phyloP scores from a whole-genome alignment of 2,888 invertebrate genomes.

The Torymus tubicola region DNA sequence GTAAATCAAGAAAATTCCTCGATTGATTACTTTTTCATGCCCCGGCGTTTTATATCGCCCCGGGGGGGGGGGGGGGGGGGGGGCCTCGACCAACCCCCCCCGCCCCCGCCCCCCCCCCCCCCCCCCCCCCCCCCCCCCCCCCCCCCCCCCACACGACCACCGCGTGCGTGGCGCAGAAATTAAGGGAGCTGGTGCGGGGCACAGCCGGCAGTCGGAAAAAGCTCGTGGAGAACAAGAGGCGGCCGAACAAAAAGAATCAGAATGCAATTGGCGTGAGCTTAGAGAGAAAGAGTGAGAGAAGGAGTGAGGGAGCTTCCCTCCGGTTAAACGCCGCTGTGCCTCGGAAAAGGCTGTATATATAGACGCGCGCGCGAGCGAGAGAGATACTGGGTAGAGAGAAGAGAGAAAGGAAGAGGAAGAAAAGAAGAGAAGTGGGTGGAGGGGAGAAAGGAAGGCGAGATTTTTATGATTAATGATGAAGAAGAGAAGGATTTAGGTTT shows the following conservation, averaged over 20 bases:
- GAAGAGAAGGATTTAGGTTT: background rate
- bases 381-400: slow-evolving; percentile 29
- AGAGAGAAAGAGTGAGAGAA: slow-evolving; percentile 30
- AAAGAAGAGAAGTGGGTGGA: slow-evolving; percentile 31
- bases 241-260: slow-evolving; percentile 63
- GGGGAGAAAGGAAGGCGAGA: slow-evolving; percentile 30
- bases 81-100: background rate
- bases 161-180: slow-evolving; percentile 29
- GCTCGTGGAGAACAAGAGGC: slow-evolving; percentile 24
- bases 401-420: slow-evolving; percentile 51
- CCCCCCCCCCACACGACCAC: slow-evolving; percentile 25
- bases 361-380: background rate
- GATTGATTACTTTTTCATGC: slow-evolving; percentile 20
- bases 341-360: slow-evolving; percentile 16
- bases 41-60: background rate
- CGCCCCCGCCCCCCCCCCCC: background rate
- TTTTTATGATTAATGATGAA: slow-evolving; percentile 19
- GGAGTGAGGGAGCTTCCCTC: slow-evolving; percentile 7
- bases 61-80: too few relatives aligned
- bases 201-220: slow-evolving; percentile 9
- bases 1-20: slow-evolving; percentile 44
- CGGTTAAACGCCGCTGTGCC: slow-evolving; percentile 5
- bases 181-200: slow-evolving; percentile 28
- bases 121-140: background rate
- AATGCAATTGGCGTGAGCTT: slow-evolving; percentile 68